Base-by-base conservation (phyloP, 2,797 vertebrate species). In the Phoeniculus purpureus region DNA sequence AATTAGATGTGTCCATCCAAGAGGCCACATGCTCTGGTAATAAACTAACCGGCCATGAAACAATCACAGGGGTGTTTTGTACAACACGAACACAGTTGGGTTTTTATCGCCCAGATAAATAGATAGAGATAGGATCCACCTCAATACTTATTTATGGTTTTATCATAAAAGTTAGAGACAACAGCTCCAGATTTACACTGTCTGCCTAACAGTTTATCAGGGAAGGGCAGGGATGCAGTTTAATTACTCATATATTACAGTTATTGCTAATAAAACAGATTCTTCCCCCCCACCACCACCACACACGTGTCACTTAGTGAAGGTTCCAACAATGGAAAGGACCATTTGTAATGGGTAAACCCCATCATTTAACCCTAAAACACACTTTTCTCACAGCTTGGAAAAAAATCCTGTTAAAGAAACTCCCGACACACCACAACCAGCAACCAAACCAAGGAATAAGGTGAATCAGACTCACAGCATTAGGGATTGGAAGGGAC, bases 61-160 rank as follows among this genome's bases (percentile, higher is more conserved):
- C 31, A 70, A 58, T 34, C 61, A 52, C 70, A 84, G 15, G 50
- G 15, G 13, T 29, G 40, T 25, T 67, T 34, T 31, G 51, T 71
- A 29, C 79, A 66, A 47, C 8, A 45, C 70, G 66, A 77, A 56
- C 7, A 31, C 1, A 1, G 29, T 7, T 59, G 37, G n/a, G 58
- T 3, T 71, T 95, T 87, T 82, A 85, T 76, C 55, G 51, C 45
- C 13, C 5, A 19, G 48, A 40, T 51, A 78, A 79, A 62, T n/a
- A 70, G 66, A 59, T 10, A 29, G 82, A 78, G 19, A n/a, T 25
- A 73, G 56, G 73, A 83, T 73, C 73, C 70, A 85, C 66, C 87
- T 72, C 85, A 78, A 82, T 22, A 47, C 22, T 89, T 93, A 89
- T 62, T 95, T 93, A 80, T 40, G 66, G 71, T 48, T 87, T 85